Evolutionary conservation across 2,888 invertebrate species (phyloP).

Genomic region (Melanophora roralis): DNA sequence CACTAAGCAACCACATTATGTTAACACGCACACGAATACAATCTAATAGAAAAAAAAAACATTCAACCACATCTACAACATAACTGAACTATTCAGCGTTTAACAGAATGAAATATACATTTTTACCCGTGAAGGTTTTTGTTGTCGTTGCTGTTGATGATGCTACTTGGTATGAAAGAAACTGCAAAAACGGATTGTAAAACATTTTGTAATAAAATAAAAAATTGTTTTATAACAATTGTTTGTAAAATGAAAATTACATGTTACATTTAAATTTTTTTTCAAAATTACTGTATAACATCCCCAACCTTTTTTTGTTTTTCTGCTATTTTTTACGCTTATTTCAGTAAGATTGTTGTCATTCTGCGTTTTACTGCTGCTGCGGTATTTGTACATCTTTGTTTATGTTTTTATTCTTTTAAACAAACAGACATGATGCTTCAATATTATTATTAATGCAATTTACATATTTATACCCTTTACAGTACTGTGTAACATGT

Average conservation of each 20-base stretch:
- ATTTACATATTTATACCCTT: background rate
- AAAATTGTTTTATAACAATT: conserved; percentile 46
- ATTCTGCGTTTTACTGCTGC: background rate
- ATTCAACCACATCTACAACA: conserved; percentile 9
- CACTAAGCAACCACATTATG: conserved; percentile 21
- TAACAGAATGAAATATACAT: conserved; percentile 1
- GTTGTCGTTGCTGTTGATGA: background rate
- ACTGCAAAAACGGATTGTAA: conserved; percentile 13
- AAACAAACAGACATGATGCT: background rate
- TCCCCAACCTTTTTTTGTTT: background rate
- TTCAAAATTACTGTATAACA: conserved; percentile 12
- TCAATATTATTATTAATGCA: background rate
- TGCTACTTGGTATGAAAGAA: background rate
- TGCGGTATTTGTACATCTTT: background rate
- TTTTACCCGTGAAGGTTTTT: background rate
- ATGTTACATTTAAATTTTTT: conserved; percentile 37
- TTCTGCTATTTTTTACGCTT: too few species aligned
- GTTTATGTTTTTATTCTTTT: background rate
- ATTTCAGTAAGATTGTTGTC: background rate
- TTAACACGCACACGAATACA: conserved; percentile 1
- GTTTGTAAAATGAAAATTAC: conserved; percentile 40
- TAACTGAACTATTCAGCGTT: conserved; percentile 39
- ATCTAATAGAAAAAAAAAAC: background rate
- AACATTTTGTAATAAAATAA: conserved; percentile 34
- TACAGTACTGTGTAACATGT: background rate